Evolutionary conservation across 2,797 vertebrate species (phyloP).

Genomic region (Cyprinodon diabolis): DNA sequence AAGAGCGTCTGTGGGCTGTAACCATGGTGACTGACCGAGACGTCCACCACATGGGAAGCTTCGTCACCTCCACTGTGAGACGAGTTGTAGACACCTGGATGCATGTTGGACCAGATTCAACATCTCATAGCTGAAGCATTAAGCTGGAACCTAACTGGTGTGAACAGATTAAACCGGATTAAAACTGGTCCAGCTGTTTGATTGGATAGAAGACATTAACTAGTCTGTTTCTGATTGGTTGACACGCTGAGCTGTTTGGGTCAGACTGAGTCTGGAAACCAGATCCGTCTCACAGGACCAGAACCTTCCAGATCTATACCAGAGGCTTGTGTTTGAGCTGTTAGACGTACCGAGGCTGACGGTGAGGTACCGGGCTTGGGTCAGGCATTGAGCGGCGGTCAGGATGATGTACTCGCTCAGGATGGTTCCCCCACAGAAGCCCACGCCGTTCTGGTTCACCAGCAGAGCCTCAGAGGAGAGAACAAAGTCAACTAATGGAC

Average conservation of each 20-base stretch:
- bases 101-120: background rate
- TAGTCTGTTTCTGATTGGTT: too few relatives aligned
- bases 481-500: background rate
- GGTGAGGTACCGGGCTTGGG: slow-evolving; percentile 80
- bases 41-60: slow-evolving; percentile 71
- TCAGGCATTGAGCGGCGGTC: slow-evolving; percentile 93
- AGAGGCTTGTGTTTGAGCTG: background rate
- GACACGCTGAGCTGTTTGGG: background rate
- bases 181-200: too few relatives aligned
- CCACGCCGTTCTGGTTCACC: slow-evolving; percentile 78
- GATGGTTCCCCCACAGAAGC: slow-evolving; percentile 94
- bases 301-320: background rate
- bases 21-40: slow-evolving; percentile 76
- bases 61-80: slow-evolving; percentile 72
- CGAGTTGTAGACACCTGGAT: slow-evolving; percentile 86
- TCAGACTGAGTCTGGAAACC: background rate
- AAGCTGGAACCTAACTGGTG: too few relatives aligned
- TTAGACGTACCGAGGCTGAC: slow-evolving; percentile 85
- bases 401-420: slow-evolving; percentile 84
- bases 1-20: slow-evolving; percentile 82
- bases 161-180: too few relatives aligned
- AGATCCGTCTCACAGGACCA: background rate
- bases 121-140: background rate
- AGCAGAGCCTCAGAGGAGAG: slow-evolving; percentile 84
- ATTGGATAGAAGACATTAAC: too few relatives aligned